Base-by-base conservation (phyloP, 2,113 vertebrate species). In the Pelvicachromis taeniatus region DNA sequence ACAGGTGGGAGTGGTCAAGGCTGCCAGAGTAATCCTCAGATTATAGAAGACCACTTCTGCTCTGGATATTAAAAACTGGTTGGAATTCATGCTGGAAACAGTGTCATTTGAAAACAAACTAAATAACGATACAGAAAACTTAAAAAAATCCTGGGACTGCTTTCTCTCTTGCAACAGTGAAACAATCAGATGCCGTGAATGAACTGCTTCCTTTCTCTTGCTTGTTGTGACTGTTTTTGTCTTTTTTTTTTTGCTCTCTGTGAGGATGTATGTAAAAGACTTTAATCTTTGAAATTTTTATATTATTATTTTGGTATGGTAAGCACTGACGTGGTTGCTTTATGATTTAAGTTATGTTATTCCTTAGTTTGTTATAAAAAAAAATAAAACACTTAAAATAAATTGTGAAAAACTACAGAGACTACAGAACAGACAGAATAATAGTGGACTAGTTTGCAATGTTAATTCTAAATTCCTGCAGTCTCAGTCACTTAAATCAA, bases 401-500 rank as follows among this genome's bases (percentile, higher is more conserved):
- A 53, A 23, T 2, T 59, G 35, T 35, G 58, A 33, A 61, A 33
- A 61, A 35, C 14, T 61, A 61, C 16, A 19, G 23, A 91, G 65
- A 86, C 78, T 81, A 80, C 80, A 87, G 65, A 59, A 88, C 77
- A 89, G 83, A 88, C 77, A 42, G 42, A 70, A 48, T 83, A 78
- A 87, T 79, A 80, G 54, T 63, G 61, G 83, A 83, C 77, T 75
- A 56, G 85, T 82, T 79, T 87, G 53, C 54, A 84, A 38, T 16
- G 58, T 82, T 63, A 70, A 26, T 68, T 83, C 65, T 33, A 86
- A 89, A 87, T 55, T 54, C 59, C 50, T 68, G 70, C 48, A 4
- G 48, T 77, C 58, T 82, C 33, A 77, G 33, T 87, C 75, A 58
- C 54, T 84, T 89, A 84, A 92, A 86, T 85, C 54, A 88, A 56